Percentiles rank a stretch among this genome's conserved stretches.
phyloP scores from a whole-genome alignment of 2,113 vertebrate species.

The Hippocampus barbouri region DNA sequence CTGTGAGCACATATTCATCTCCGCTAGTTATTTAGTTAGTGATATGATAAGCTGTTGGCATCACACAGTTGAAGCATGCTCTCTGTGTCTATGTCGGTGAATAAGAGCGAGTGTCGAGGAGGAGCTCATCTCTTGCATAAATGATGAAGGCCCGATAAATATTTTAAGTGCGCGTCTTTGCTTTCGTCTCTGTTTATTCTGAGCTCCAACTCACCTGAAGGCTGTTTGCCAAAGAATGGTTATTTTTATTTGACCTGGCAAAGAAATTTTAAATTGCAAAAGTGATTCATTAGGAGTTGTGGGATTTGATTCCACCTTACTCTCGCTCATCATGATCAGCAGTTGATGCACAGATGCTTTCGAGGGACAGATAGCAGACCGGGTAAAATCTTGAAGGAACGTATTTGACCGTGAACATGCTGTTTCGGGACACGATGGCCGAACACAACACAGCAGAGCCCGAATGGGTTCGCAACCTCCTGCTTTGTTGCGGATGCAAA shows the following conservation, averaged over 20 bases:
- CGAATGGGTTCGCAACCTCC: constrained; percentile 51
- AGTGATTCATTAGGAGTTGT: constrained; percentile 63
- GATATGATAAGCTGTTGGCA: constrained; percentile 31
- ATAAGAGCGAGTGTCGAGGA: constrained; percentile 70
- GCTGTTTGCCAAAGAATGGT: constrained; percentile 71
- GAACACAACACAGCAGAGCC: constrained; percentile 52
- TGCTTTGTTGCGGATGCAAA: constrained; percentile 68
- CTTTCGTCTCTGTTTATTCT: constrained; percentile 52
- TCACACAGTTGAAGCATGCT: constrained; percentile 30
- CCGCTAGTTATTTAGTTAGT: constrained; percentile 55
- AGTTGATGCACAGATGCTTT: constrained; percentile 38
- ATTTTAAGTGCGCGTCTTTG: constrained; percentile 72
- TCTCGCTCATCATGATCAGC: constrained; percentile 3
- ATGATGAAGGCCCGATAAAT: constrained; percentile 78
- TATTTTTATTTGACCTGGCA: constrained; percentile 74
- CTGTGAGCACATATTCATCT: constrained; percentile 37
- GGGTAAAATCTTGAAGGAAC: constrained; percentile 40
- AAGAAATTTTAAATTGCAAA: constrained; percentile 66
- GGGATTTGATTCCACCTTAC: constrained; percentile 39
- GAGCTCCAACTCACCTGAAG: constrained; percentile 60
- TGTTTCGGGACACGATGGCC: constrained; percentile 53
- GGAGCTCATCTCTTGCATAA: constrained; percentile 77
- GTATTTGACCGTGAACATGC: constrained; percentile 41
- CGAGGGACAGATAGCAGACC: constrained; percentile 36
- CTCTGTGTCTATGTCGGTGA: constrained; percentile 58